Evolutionary conservation across 2,113 vertebrate species (phyloP), one percentile per base, ranked within the genome.

Genomic region (Ancistrus triradiatus): DNA sequence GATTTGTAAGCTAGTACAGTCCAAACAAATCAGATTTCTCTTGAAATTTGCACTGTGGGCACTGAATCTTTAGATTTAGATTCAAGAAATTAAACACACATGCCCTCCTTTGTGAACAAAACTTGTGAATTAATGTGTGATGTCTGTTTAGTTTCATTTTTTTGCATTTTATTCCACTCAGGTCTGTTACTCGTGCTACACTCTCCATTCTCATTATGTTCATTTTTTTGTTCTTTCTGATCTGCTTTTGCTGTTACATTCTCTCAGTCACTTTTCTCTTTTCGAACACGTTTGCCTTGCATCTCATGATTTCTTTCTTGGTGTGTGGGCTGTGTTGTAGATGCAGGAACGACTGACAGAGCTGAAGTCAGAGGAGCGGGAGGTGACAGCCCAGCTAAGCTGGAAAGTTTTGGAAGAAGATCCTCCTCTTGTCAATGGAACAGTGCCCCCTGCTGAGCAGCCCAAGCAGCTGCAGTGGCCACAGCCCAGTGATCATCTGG

Each of bases 331-430:
- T 70, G 25, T 28, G 35, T 9, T 49, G 25, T 65, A 98, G 95
- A 88, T 94, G 64, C 90, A 95, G 65, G 86, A 88, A 76, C 93
- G 91, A 76, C 78, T 98, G 46, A 81, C 87, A 42, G 90, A 95
- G 59, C 85, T 96, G 17, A 91, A 91, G 79, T 83, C 89, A 24
- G 61, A 91, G 70, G 93, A 95, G 74, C 86, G 87, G 59, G 85
- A 86, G 14, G 81, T 85, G 15, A 88, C 81, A 25, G 90, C 91
- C 2, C 86, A 91, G 64, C 81, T 89, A n/a, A 89, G 78, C 73
- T 95, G 95, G 93, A 87, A 87, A 72, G 84, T 79, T 72, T 87
- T 90, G 19, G 83, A 82, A 19, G 83, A 82, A 50, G 69, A 79
- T 38, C 89, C 94, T 7, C 86, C 94, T 67, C 84, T 97, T 72